Evolutionary conservation across 2,113 vertebrate genomes (phyloP).

Genomic region (Tylochromis polylepis): DNA sequence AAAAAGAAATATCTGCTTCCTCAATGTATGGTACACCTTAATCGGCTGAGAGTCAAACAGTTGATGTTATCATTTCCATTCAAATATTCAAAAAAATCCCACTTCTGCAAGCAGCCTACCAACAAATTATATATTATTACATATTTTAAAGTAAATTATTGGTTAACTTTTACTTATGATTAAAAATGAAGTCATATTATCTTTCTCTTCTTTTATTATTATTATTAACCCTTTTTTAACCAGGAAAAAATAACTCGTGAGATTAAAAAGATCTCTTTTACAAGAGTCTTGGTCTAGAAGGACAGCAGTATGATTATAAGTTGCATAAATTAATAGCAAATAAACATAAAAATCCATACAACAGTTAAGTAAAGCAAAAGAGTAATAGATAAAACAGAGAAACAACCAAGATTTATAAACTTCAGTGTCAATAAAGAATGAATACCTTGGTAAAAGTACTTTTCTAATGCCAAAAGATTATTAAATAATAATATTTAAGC

Average conservation of each 20-base stretch:
- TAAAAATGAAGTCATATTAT: not conserved
- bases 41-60: not conserved
- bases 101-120: not conserved
- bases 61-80: too few species aligned
- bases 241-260: not conserved
- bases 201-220: not conserved
- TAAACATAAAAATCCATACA: too few species aligned
- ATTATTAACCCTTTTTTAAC: not conserved
- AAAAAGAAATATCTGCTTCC: not conserved
- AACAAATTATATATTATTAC: not conserved
- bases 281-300: not conserved
- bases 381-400: too few species aligned
- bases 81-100: too few species aligned
- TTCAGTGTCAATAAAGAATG: too few species aligned
- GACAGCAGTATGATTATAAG: too few species aligned
- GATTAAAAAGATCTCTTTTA: too few species aligned
- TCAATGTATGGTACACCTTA: not conserved
- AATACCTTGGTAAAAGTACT: too few species aligned
- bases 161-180: not conserved
- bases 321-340: too few species aligned
- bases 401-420: too few species aligned
- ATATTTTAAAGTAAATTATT: not conserved
- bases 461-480: too few species aligned
- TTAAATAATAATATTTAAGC: rapidly evolving
- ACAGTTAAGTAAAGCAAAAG: too few species aligned